These are phyloP conservation scores for Gortyna flavago DNA, from an alignment of 2,888 invertebrate genomes.

Conservation along the genomic window DNA sequence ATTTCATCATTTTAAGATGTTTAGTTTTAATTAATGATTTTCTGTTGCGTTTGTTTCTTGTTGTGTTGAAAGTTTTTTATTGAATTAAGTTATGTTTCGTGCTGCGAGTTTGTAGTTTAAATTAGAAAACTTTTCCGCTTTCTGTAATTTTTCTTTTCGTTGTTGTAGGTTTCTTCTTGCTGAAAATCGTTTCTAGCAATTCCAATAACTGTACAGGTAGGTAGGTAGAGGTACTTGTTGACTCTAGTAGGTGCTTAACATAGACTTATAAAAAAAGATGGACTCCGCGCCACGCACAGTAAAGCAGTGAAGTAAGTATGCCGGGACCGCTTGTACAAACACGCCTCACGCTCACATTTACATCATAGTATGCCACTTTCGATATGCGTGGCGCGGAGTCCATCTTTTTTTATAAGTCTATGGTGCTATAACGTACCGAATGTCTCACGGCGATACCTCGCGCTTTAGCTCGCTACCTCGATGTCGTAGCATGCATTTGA, in stretches of 20 bases:
- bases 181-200: not conserved
- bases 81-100: constrained; percentile 9
- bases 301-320: too few relatives aligned
- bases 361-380: too few relatives aligned
- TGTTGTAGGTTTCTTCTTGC: not conserved
- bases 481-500: not conserved
- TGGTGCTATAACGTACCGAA: too few relatives aligned
- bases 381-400: too few relatives aligned
- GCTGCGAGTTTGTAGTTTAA: constrained; percentile 3
- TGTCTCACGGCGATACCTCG: too few relatives aligned
- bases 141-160: not conserved
- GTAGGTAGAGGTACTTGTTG: not conserved
- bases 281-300: too few relatives aligned
- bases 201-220: not conserved
- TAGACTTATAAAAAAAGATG: too few relatives aligned
- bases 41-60: constrained; percentile 47
- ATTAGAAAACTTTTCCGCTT: not conserved
- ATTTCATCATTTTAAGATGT: constrained; percentile 59
- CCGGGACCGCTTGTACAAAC: too few relatives aligned
- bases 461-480: too few relatives aligned
- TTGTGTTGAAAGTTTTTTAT: constrained; percentile 38
- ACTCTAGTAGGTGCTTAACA: not conserved
- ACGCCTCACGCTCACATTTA: too few relatives aligned
- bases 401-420: too few relatives aligned
- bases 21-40: constrained; percentile 61